A percentile compares a stretch with the other conserved stretches of the same genome.
Evolutionary conservation across 2,888 invertebrate species (phyloP).

Genomic region (Harpalus rufipes): DNA sequence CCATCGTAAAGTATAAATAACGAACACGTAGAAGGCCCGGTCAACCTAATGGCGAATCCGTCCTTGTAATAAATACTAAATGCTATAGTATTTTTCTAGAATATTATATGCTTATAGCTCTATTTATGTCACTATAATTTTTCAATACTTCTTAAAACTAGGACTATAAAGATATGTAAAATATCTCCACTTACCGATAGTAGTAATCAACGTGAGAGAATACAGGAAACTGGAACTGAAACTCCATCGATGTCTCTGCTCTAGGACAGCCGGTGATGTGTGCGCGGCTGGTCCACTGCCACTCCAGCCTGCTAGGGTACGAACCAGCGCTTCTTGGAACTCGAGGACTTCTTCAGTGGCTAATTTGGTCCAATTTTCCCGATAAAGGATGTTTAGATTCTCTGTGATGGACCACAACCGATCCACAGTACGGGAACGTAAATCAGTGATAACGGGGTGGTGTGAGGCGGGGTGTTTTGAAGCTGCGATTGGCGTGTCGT

Average conservation of each 20-base stretch:
- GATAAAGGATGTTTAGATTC: slow-evolving; percentile 92
- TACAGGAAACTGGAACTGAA: slow-evolving; percentile 95
- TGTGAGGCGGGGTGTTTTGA: slow-evolving; percentile 81
- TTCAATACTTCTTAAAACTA: too few relatives aligned
- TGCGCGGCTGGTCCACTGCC: slow-evolving; percentile 74
- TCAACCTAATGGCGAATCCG: too few relatives aligned
- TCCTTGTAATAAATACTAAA: too few relatives aligned
- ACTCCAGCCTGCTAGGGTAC: slow-evolving; percentile 74
- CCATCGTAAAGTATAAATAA: too few relatives aligned
- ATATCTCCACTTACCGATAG: slow-evolving; percentile 87
- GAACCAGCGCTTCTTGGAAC: slow-evolving; percentile 85
- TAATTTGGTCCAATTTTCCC: slow-evolving; percentile 93
- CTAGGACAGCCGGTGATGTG: slow-evolving; percentile 75
- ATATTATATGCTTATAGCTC: too few relatives aligned
- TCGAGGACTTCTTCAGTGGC: slow-evolving; percentile 92
- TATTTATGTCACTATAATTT: too few relatives aligned
- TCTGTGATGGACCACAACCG: slow-evolving; percentile 92
- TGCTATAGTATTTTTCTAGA: too few relatives aligned
- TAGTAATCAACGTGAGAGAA: slow-evolving; percentile 95
- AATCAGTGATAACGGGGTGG: slow-evolving; percentile 75
- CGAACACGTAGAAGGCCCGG: too few relatives aligned
- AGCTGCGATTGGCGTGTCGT: slow-evolving; percentile 83
- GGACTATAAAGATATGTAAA: not conserved
- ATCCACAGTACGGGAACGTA: slow-evolving; percentile 87
- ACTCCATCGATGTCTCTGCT: slow-evolving; percentile 86